Base-by-base conservation (phyloP, 2,113 vertebrate genomes). In the Notothenia coriiceps region DNA sequence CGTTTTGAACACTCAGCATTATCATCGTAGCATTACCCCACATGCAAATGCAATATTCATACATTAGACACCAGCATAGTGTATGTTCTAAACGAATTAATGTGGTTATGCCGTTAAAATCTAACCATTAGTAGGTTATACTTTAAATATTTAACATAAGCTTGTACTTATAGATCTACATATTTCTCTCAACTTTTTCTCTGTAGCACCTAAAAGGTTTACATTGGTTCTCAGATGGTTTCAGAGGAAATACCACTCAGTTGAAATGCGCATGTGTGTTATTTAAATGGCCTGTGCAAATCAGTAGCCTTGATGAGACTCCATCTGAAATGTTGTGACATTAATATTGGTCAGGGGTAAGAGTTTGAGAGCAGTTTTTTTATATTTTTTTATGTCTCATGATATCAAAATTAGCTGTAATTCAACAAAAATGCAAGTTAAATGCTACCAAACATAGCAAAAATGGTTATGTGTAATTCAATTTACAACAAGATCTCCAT, bases 121-220 rank as follows among this genome's bases (percentile, higher is more conserved):
- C 49, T 51, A 54, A 76, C 18, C 54, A 14, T 33, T 40, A 71
- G 33, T 51, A 49, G 68, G 13, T 47, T 44, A 80, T 70, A 55
- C 51, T 78, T 85, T 35, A 35, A 66, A 52, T 14, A 55, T 40
- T 7, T 40, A 29, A 29, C 29, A 29, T 29, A 3, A 67, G 56
- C 14, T 22, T 77, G 57, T 10, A 60, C 44, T 61, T 69, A 0
- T 25, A 67, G 61, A 52, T 67, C 52, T 76, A 11, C 54, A 64
- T 61, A 44, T 77, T 68, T 50, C 10, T 74, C 35, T 79, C 25
- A 43, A 10, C 25, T 43, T 33, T 84, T 72, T 79, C n/a, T 85
- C 77, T 72, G 64, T 86, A 84, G 79, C 79, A 72, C 80, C 72
- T 72, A n/a, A 62, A 70, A 83, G 70, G 86, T 92, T 89, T 88